These are phyloP conservation scores for Lacanobia oleracea DNA, from an alignment of 2,888 invertebrate genomes.

Conservation along the genomic window DNA sequence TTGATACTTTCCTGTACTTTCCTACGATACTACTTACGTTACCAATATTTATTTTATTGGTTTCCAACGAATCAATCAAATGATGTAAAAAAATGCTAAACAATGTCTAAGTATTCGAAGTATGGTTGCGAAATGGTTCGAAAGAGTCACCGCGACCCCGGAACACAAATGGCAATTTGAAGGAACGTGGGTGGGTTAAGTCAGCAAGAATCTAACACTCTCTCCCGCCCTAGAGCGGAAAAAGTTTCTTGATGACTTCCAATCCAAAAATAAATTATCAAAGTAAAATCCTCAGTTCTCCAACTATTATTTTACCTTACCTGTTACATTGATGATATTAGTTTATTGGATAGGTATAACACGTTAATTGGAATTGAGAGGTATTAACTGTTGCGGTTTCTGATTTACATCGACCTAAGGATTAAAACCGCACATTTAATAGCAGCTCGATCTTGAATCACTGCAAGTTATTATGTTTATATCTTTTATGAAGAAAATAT, in stretches of 20 bases:
- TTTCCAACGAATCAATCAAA: background rate
- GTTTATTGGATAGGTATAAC: conserved; percentile 10
- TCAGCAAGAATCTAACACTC: too few relatives aligned
- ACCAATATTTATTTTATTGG: background rate
- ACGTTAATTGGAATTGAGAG: conserved; percentile 27
- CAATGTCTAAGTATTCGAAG: background rate
- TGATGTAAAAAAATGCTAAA: background rate
- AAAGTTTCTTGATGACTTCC: background rate
- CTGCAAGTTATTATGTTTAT: background rate
- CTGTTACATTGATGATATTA: background rate
- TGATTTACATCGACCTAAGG: conserved; percentile 12
- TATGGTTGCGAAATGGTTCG: too few relatives aligned
- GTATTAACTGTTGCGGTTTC: conserved; percentile 35
- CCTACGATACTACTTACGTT: background rate
- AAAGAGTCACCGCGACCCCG: too few relatives aligned
- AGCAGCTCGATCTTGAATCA: conserved; percentile 9
- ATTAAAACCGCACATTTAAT: conserved; percentile 36
- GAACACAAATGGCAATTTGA: too few relatives aligned
- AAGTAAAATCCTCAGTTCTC: background rate
- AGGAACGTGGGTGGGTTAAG: too few relatives aligned
- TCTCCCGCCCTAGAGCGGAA: too few relatives aligned
- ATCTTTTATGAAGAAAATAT: background rate
- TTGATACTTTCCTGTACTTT: background rate
- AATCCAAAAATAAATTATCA: background rate
- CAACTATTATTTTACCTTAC: background rate